Base-by-base conservation (phyloP, 2,797 vertebrate species). In the Mormyrops attenuatus region DNA sequence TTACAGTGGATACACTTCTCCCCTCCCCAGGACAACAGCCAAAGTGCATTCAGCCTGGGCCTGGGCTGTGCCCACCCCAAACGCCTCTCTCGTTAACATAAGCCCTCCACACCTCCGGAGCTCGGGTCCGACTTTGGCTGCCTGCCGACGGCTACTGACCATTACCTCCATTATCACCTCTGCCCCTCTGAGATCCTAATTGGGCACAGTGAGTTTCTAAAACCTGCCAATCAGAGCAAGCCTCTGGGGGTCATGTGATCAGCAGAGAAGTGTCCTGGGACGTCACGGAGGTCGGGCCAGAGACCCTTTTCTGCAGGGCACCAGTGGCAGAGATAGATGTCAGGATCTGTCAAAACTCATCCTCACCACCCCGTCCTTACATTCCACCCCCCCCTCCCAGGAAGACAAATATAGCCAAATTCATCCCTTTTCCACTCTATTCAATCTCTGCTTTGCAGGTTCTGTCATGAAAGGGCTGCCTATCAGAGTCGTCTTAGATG, bases 361-460 rank as follows among this genome's bases (percentile, higher is more conserved):
- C 92, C 91, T 90, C 82, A 90, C 89, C 89, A 88, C 66, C 91
- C 88, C 87, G 41, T 90, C 91, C 90, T 89, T 85, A 52, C 47
- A 49, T 85, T 85, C 41, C 82, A 3, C 3, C 92, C 88, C 88
- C 88, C 57, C 91, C 92, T 91, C 90, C 86, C 85, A 52, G 82
- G 73, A 89, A 90, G 90, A 92, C 92, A 92, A 92, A 92, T 91
- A 85, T 89, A 92, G 92, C 91, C 91, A 93, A 91, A 93, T 92
- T 92, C 89, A 50, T 88, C 90, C 89, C 73, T 55, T 63, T 85
- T 88, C 88, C 34, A 73, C 80, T 84, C 90, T 88, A 91, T 87
- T 91, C 88, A 89, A 85, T 88, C 85, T 57, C n/a, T 47, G 41
- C 52, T 69, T 88, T 90, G 89, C 88, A 60, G 49, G 85, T 49